phyloP scores from a whole-genome alignment of 2,888 invertebrate genomes.

The Tetranychus truncatus region DNA sequence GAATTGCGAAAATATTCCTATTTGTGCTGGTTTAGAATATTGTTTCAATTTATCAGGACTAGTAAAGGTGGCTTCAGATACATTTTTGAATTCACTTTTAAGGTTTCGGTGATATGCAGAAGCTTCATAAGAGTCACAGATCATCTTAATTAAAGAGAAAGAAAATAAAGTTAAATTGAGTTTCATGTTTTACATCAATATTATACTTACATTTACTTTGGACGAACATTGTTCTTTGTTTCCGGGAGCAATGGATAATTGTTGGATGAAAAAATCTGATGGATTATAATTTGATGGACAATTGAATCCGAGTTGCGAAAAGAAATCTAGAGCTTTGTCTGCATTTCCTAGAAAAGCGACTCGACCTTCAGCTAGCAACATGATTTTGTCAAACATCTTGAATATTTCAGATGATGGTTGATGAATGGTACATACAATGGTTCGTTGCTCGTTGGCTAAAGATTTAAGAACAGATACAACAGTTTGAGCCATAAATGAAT shows the following conservation, averaged over 20 bases:
- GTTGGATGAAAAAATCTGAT: conserved; percentile 37
- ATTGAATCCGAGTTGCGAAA: no score
- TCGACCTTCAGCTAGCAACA: no score
- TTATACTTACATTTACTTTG: conserved; percentile 38
- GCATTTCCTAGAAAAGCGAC: no score
- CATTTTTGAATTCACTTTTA: background rate
- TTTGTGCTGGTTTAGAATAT: conserved; percentile 32
- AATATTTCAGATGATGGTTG: no score
- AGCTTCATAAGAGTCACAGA: background rate
- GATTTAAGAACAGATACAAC: no score
- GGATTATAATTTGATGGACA: conserved; percentile 31
- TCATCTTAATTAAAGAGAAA: background rate
- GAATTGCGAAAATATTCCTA: background rate
- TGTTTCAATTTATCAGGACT: conserved; percentile 42
- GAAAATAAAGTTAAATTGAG: no score
- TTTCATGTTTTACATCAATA: no score
- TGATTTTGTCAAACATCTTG: no score
- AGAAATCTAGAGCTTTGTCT: no score
- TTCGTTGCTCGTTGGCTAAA: no score
- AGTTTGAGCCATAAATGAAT: no score
- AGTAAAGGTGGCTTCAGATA: background rate
- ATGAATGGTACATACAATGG: no score
- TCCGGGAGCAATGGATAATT: conserved; percentile 27
- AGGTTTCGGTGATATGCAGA: background rate
- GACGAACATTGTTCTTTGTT: conserved; percentile 58